Evolutionary conservation across 2,888 invertebrate species (phyloP).

Genomic region (Drosophila hawaiiensis): DNA sequence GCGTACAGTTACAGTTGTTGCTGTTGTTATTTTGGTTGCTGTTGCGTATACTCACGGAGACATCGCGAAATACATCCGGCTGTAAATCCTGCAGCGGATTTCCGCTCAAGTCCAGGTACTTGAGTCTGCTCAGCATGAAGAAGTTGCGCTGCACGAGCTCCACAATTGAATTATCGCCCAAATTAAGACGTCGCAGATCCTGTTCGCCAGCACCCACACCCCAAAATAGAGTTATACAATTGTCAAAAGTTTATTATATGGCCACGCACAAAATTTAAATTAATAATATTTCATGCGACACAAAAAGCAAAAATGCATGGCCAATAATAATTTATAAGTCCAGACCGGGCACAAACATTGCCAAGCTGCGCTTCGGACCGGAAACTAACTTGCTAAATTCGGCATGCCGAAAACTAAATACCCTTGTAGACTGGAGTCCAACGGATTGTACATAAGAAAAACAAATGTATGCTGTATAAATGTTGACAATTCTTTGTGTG

Average conservation of each 20-base stretch:
- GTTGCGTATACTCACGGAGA: constrained; percentile 86
- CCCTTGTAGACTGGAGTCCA: background rate
- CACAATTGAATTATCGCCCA: constrained; percentile 89
- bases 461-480: background rate
- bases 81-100: constrained; percentile 91
- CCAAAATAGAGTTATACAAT: constrained; percentile 37
- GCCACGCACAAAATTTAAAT: constrained; percentile 65
- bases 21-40: constrained; percentile 10
- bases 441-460: background rate
- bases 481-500: background rate
- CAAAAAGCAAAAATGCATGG: constrained; percentile 46
- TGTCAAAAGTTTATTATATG: constrained; percentile 61
- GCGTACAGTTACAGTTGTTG: constrained; percentile 28
- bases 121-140: constrained; percentile 90
- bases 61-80: constrained; percentile 92
- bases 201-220: constrained; percentile 75
- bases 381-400: constrained; percentile 43
- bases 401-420: background rate
- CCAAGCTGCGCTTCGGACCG: constrained; percentile 28
- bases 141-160: constrained; percentile 90
- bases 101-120: constrained; percentile 90
- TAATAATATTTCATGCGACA: constrained; percentile 68
- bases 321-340: constrained; percentile 79
- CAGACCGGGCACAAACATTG: constrained; percentile 39
- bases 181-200: constrained; percentile 88